Base-by-base conservation (phyloP, 2,113 vertebrate genomes). In the Saccopteryx bilineata region DNA sequence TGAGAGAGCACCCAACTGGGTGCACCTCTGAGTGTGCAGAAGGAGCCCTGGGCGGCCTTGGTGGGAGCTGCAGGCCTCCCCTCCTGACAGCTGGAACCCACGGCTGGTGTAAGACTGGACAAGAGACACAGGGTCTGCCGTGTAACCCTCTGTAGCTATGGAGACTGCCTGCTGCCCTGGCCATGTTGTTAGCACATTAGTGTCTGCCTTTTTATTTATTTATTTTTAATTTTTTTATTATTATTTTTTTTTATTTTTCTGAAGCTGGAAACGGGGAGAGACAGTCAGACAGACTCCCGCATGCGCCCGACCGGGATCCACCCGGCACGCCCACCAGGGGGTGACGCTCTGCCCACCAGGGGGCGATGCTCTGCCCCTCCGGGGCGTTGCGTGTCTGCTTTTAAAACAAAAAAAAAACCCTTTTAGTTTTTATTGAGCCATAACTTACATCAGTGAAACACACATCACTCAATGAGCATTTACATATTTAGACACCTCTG, bases 11-110 rank as follows among this genome's bases (percentile, higher is more conserved):
- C 69, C 61, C 54, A 26, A 65, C 69, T 5, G 4, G 6, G 50
- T 3, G 28, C 17, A 56, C 24, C 87, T 94, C 11, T 33, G 78
- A 26, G 33, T 21, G 15, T 6, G 0, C 2, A 1, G 4, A 75
- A 31, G 6, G 39, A 65, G 23, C 14, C 63, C 83, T 7, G 3
- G 69, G 5, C 0, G 1, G 14, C 18, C 21, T 58, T 10, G 0
- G 14, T 68, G 39, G 21, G 52, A 26, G 9, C 33, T n/a, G 17
- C 0, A 1, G 14, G 28, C 60, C 54, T 39, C 63, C 28, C 46
- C 9, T 17, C 33, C 50, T 71, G 39, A 31, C 31, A 12, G 12
- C 48, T 23, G 61, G 81, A 28, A 13, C 81, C 15, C 9, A 76
- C 31, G n/a, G 24, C 48, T 7, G 1, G 18, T 48, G 61, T 50